phyloP scores from a whole-genome alignment of 2,888 invertebrate genomes.

The Apotomis betuletana region DNA sequence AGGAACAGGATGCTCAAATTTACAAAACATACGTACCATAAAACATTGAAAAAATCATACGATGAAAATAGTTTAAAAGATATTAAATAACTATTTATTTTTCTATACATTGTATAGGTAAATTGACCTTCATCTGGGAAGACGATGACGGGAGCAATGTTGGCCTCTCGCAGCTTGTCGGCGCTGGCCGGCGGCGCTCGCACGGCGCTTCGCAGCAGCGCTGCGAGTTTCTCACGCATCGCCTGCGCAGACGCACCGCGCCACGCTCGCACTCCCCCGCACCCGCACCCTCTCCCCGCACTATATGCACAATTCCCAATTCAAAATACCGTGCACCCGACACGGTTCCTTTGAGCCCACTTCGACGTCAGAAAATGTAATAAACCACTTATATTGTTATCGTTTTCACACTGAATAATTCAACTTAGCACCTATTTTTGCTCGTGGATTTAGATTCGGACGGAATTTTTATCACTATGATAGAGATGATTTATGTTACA shows the following conservation, averaged over 20 bases:
- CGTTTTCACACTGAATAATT: neutral
- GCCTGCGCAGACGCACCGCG: conserved; percentile 57
- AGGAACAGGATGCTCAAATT: neutral
- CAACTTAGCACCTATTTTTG: conserved; percentile 6
- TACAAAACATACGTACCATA: neutral
- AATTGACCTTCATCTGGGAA: conserved; percentile 70
- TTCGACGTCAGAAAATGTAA: conserved; percentile 1
- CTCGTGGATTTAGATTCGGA: conserved; percentile 2
- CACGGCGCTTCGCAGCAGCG: conserved; percentile 69
- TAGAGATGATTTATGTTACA: neutral
- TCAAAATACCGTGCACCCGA: conserved; percentile 50
- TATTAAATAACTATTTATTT: neutral
- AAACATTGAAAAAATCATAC: neutral
- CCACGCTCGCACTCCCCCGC: conserved; percentile 41
- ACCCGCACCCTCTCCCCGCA: conserved; percentile 45
- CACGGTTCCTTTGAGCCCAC: conserved; percentile 3
- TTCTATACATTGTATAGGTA: neutral
- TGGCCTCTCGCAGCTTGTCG: conserved; percentile 70
- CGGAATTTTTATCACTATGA: neutral
- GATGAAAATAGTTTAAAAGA: neutral
- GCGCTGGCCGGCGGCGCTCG: conserved; percentile 62
- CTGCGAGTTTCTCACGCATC: conserved; percentile 78
- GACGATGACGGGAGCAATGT: conserved; percentile 67
- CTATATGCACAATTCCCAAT: conserved; percentile 47
- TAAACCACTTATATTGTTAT: conserved; percentile 8